Conservation (phyloP, 2,888 invertebrate species). For the Stegana nigrithorax region DNA sequence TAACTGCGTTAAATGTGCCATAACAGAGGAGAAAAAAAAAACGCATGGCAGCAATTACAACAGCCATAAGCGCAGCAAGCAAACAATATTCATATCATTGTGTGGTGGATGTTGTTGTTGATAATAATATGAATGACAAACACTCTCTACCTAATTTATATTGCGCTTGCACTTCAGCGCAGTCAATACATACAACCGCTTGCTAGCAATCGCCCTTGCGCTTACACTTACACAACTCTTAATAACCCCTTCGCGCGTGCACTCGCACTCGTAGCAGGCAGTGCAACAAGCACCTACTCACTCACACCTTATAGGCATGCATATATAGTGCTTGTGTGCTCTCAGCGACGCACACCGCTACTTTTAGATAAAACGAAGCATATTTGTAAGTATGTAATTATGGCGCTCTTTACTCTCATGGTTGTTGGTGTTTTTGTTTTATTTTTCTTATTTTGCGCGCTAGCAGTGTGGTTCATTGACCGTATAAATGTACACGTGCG, state of each 20-base stretch:
- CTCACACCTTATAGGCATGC: no score
- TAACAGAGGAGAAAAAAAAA: background rate
- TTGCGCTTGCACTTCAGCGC: slow-evolving; percentile 11
- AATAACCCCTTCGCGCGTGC: no score
- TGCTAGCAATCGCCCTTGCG: no score
- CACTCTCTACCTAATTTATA: background rate
- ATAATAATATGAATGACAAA: background rate
- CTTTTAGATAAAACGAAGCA: no score
- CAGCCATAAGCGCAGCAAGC: slow-evolving; percentile 1
- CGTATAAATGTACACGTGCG: slow-evolving; percentile 50
- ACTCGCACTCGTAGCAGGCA: no score
- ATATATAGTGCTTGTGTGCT: no score
- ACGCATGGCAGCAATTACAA: slow-evolving; percentile 19
- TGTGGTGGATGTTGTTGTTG: background rate
- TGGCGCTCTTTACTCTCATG: background rate
- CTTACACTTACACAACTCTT: no score
- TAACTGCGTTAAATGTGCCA: slow-evolving; percentile 51
- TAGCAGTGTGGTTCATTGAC: slow-evolving; percentile 57
- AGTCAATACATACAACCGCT: no score
- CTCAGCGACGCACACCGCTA: no score
- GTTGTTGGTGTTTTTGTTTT: background rate
- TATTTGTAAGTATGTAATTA: no score
- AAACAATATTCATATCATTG: background rate
- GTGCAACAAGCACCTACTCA: no score
- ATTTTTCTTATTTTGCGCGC: background rate